Evolutionary conservation across 2,113 vertebrate species (phyloP).

Genomic region (Taxidea taxus): DNA sequence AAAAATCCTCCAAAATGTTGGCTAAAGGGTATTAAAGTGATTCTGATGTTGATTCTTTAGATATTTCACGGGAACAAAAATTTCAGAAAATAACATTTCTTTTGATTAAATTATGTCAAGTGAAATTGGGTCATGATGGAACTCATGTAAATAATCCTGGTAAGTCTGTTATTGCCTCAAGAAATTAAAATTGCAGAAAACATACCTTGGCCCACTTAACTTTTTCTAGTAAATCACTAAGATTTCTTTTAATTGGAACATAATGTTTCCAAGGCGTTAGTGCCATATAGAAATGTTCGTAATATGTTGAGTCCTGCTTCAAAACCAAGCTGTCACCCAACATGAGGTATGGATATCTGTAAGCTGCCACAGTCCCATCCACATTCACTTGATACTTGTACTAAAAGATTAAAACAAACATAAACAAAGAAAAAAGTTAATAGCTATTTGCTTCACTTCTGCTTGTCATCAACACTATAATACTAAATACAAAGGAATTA

Average conservation of each 20-base stretch:
- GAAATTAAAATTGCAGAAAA: not conserved
- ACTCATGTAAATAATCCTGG: not conserved
- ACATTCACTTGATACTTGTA: conserved; percentile 96
- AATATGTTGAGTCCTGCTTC: conserved; percentile 94
- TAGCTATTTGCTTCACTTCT: not conserved
- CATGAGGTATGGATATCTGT: conserved; percentile 94
- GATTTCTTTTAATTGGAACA: conserved; percentile 87
- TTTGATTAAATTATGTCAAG: not conserved
- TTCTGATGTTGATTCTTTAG: not conserved
- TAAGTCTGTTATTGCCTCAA: not conserved
- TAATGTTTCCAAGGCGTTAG: conserved; percentile 90
- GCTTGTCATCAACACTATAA: not conserved
- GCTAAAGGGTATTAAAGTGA: not conserved
- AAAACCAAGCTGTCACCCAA: conserved; percentile 93
- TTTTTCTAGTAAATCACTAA: conserved; percentile 91
- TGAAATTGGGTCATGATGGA: not conserved
- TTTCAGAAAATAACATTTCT: conserved; percentile 21
- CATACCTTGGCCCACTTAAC: conserved; percentile 92
- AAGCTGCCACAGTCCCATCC: conserved; percentile 95
- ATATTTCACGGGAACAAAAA: not conserved
- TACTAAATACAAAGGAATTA: not conserved
- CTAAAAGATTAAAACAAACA: conserved; percentile 74
- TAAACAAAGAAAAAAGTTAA: not conserved
- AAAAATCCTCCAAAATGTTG: conserved; percentile 3
- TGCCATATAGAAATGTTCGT: conserved; percentile 91